phyloP scores from a whole-genome alignment of 2,888 invertebrate genomes.

The Euzetes globulus region DNA sequence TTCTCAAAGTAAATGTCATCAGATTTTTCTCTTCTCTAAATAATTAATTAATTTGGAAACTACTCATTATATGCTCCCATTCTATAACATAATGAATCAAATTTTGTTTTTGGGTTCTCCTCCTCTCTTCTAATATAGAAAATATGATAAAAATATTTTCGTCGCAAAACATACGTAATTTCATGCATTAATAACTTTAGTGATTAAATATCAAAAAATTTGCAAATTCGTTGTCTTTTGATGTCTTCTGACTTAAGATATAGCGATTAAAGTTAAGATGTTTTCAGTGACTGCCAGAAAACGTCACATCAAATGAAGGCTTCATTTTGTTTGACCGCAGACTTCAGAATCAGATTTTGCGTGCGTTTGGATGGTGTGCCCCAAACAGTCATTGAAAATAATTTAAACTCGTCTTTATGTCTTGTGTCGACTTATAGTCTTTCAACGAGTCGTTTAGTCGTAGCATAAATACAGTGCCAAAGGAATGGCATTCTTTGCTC shows the following conservation, averaged over 20 bases:
- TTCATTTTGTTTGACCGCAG: constrained; percentile 12
- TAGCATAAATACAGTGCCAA: not conserved
- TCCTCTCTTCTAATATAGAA: too few relatives aligned
- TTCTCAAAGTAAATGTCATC: too few relatives aligned
- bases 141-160: too few relatives aligned
- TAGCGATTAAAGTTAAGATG: not conserved
- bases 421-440: not conserved
- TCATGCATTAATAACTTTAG: constrained; percentile 18
- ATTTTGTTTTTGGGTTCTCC: too few relatives aligned
- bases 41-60: too few relatives aligned
- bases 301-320: constrained; percentile 4
- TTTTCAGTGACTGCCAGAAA: constrained; percentile 5
- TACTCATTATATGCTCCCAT: too few relatives aligned
- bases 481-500: not conserved
- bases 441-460: not conserved
- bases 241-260: not conserved
- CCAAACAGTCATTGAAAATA: not conserved
- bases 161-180: not conserved
- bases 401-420: constrained; percentile 2
- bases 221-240: not conserved
- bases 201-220: not conserved
- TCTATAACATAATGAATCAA: too few relatives aligned
- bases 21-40: too few relatives aligned
- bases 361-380: not conserved
- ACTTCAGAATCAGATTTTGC: not conserved